phyloP scores from a whole-genome alignment of 2,888 invertebrate genomes.

The Oasisia sp. region DNA sequence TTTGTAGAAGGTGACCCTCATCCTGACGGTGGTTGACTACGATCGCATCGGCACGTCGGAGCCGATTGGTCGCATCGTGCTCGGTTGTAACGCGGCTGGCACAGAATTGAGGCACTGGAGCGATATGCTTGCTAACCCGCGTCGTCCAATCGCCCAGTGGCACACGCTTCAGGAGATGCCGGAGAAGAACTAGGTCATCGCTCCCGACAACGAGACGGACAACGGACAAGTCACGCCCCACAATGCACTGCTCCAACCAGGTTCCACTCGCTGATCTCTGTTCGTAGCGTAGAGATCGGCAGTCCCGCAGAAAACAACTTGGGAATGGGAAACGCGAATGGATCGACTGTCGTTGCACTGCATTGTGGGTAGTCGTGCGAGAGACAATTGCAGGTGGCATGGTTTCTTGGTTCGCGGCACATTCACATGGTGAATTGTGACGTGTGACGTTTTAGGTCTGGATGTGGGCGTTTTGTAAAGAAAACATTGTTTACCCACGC shows the following conservation, averaged over 20 bases:
- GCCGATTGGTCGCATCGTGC: constrained; percentile 92
- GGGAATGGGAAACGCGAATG: neutral
- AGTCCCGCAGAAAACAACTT: too few species aligned
- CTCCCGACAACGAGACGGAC: neutral
- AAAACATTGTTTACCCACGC: neutral
- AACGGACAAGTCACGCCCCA: neutral
- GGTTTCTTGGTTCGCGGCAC: neutral
- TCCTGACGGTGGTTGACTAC: constrained; percentile 99
- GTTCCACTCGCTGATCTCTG: neutral
- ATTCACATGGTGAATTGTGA: neutral
- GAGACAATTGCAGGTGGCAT: neutral
- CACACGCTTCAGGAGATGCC: constrained; percentile 95
- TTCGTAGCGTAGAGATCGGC: neutral
- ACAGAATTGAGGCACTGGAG: constrained; percentile 99
- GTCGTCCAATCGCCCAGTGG: constrained; percentile 99
- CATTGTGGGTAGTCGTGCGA: neutral
- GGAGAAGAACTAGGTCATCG: constrained; percentile 74
- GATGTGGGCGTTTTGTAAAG: neutral
- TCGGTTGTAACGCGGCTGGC: constrained; percentile 98
- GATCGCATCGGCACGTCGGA: constrained; percentile 99
- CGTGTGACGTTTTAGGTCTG: neutral
- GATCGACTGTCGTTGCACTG: neutral
- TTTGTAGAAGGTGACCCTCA: constrained; percentile 95
- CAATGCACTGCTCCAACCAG: neutral
- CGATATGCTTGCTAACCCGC: constrained; percentile 98